Evolutionary conservation across 2,797 vertebrate genomes (phyloP).

Genomic region (Dendrocincla tyrannina): DNA sequence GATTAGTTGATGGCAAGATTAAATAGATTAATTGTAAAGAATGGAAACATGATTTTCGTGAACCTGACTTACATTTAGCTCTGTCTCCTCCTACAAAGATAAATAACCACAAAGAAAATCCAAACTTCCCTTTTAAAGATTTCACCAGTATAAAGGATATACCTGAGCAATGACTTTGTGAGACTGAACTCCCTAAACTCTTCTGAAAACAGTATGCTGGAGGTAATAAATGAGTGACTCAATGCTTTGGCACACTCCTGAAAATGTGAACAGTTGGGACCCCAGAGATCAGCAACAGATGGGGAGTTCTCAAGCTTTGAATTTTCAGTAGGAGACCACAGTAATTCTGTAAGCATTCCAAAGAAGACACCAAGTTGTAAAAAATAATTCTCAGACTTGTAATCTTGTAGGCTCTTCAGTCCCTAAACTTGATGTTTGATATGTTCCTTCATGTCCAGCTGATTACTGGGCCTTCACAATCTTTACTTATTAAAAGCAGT

Average conservation of each 20-base stretch:
- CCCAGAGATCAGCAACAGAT: conserved; percentile 49
- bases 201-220: conserved; percentile 3
- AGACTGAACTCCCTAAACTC: not conserved
- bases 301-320: conserved; percentile 42
- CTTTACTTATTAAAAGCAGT: not conserved
- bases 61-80: not conserved
- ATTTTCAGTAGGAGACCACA: conserved; percentile 12
- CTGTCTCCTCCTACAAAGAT: not conserved
- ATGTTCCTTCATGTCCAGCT: not conserved
- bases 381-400: not conserved
- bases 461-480: not conserved
- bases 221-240: conserved; percentile 32
- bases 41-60: not conserved
- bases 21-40: not conserved
- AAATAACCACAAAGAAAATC: not conserved
- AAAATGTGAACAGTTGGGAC: conserved; percentile 52
- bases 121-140: not conserved
- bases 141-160: not conserved
- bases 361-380: not conserved
- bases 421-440: not conserved
- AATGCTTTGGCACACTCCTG: conserved; percentile 14
- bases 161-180: not conserved
- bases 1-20: not conserved
- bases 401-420: not conserved
- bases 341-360: not conserved